These are phyloP conservation scores for Lasioglossum baleicum DNA, from an alignment of 1,140 invertebrate species.

Conservation along the genomic window DNA sequence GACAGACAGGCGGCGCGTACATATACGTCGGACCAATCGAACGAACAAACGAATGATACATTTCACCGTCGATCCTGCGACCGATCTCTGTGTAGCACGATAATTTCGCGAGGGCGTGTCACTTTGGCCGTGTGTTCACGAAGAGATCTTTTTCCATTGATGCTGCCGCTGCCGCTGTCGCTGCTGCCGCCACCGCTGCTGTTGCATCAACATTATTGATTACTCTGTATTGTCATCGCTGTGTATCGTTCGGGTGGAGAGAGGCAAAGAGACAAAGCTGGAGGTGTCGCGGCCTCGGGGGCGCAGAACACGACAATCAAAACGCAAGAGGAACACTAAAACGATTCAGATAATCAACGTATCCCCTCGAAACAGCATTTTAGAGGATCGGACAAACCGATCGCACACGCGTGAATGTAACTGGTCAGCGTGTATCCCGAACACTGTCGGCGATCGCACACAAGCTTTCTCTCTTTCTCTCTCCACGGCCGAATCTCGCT, in stretches of 20 bases:
- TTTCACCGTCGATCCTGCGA: slow-evolving; percentile 36
- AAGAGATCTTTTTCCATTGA: slow-evolving; percentile 44
- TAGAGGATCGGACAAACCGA: no score
- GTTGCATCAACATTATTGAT: no score
- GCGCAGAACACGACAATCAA: slow-evolving; percentile 41
- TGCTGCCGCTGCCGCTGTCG: slow-evolving; percentile 10
- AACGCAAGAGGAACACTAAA: background rate
- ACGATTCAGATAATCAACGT: background rate
- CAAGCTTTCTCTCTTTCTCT: slow-evolving; percentile 21
- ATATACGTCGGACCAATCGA: slow-evolving; percentile 49
- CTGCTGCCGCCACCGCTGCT: background rate
- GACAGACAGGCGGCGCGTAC: slow-evolving; percentile 17
- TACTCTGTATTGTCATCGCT: background rate
- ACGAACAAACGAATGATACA: slow-evolving; percentile 33
- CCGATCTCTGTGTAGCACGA: slow-evolving; percentile 53
- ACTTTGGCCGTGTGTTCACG: slow-evolving; percentile 77
- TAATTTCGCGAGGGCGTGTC: slow-evolving; percentile 59
- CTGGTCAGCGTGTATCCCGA: background rate
- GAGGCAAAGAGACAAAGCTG: slow-evolving; percentile 24
- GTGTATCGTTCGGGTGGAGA: background rate
- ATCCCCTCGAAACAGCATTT: no score
- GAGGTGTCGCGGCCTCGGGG: background rate
- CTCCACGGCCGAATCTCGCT: background rate
- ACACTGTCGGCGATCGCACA: background rate
- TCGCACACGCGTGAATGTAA: background rate